Evolutionary conservation across 2,888 invertebrate species (phyloP), one percentile per base, ranked within the genome.

Genomic region (Yponomeuta plumbellus): DNA sequence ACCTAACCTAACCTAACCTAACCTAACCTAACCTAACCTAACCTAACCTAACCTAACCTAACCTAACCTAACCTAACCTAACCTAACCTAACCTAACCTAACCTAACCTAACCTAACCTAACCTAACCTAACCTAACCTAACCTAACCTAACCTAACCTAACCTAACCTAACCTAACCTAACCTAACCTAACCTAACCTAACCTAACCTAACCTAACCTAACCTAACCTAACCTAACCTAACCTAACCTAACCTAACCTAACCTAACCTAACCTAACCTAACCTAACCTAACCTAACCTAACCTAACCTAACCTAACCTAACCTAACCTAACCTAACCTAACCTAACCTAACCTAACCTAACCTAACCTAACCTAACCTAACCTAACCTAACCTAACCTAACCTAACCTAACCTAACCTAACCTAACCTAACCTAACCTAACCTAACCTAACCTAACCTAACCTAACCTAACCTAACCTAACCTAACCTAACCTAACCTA

Each of bases 321-420:
- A 66, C 66, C 68, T 66, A 68, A 68, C 68, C 67, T 68, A 69
- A 69, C 69, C 67, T 67, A 68, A 68, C 67, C 68, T 67, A 68
- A 61, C 66, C 69, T 69, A 68, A 69, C 67, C 67, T 66, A 66
- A 68, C 67, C 67, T 63, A 67, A 69, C 67, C 67, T 66, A 66
- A 69, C 67, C 67, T 66, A 66, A 68, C 67, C 69, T 67, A 69
- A 69, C 67, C 69, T 69, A 69, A 69, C 67, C 67, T 68, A 68
- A 68, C 67, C 67, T 68, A 69, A 69, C 69, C 69, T 65, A 66
- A 65, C 69, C 66, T 65, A 66, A 68, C 69, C 66, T 66, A 69
- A 66, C 66, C 67, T 68, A 67, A 68, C 68, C 66, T 65, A 66
- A 68, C 66, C 69, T 68, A 66, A 67, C 66, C 69, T 67, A 68